A percentile compares a stretch with the other conserved stretches of the same genome.
These are phyloP conservation scores for Choreutis nemorana DNA, from an alignment of 2,888 invertebrate species.

Conservation along the genomic window DNA sequence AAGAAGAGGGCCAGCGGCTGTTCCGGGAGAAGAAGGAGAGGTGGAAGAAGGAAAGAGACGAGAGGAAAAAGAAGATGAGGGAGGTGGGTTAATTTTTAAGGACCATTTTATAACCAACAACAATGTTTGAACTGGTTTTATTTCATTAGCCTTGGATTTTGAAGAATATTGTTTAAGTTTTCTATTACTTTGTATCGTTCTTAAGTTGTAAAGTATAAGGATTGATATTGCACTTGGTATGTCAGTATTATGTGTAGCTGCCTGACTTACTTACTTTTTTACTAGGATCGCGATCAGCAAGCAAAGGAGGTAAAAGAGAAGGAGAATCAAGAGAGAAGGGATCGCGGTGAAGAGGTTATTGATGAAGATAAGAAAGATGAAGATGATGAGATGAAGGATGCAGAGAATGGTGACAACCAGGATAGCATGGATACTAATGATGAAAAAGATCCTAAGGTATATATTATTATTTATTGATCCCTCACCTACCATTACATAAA, in stretches of 20 bases:
- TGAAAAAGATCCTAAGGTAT: conserved; percentile 15
- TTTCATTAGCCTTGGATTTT: not conserved
- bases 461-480: too few relatives aligned
- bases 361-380: conserved; percentile 16
- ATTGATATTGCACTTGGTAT: too few relatives aligned
- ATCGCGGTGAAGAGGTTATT: conserved; percentile 16
- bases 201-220: too few relatives aligned
- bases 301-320: conserved; percentile 20
- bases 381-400: conserved; percentile 14
- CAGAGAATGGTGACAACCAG: too few relatives aligned
- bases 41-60: conserved; percentile 34
- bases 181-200: too few relatives aligned
- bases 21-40: conserved; percentile 26
- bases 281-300: conserved; percentile 31
- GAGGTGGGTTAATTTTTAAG: conserved; percentile 26
- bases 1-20: conserved; percentile 30
- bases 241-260: too few relatives aligned
- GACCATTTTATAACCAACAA: too few relatives aligned
- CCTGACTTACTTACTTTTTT: too few relatives aligned
- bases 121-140: too few relatives aligned
- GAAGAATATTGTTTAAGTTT: not conserved
- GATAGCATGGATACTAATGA: conserved; percentile 10
- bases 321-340: conserved; percentile 21
- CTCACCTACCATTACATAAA: too few relatives aligned
- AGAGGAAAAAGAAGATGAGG: conserved; percentile 43